Evolutionary conservation across 2,113 vertebrate genomes (phyloP), one percentile per base, ranked within the genome.

Genomic region (Silurus meridionalis): DNA sequence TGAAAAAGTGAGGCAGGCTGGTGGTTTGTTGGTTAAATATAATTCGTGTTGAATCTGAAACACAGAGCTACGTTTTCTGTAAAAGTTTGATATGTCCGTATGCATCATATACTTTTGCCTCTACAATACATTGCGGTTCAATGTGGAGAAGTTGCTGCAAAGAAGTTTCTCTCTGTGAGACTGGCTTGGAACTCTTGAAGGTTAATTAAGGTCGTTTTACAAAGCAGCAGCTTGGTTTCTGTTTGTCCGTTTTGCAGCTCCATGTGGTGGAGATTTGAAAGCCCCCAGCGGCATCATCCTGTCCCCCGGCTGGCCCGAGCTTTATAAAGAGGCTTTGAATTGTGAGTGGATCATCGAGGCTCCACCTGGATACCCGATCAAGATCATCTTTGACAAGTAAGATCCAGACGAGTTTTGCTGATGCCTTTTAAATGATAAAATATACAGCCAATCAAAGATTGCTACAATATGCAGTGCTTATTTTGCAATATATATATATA

Each of bases 381-480:
- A 99, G 94, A 99, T 99, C 94, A 99, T 97, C 37, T 99, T 99
- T 11, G 97, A 99, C 96, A 99, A 98, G 98, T 99, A 88, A 92
- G 94, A 91, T 63, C 82, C 63, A 46, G n/a, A 63, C 58, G 23
- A 82, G 57, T 46, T 58, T 79, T 61, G 53, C 10, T 23, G 28
- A 46, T 80, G 25, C 9, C 1, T 80, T 80, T 60, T 28, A 17
- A 28, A 37, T 37, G 1, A 80, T 60, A 37, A 55, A 0, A 60
- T n/a, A 53, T 53, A 3, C 11, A n/a, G 50, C n/a, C 9, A 77
- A 53, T n/a, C 2, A n/a, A 13, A 13, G 6, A 53, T 61, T 28
- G 11, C 23, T 77, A 17, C 23, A 77, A 50, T 52, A 25, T 23
- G 19, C 21, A 74, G 19, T 50, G 5, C 23, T 11, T 50, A 74